Base-by-base conservation (phyloP, 2,888 invertebrate genomes). In the Patella depressa region DNA sequence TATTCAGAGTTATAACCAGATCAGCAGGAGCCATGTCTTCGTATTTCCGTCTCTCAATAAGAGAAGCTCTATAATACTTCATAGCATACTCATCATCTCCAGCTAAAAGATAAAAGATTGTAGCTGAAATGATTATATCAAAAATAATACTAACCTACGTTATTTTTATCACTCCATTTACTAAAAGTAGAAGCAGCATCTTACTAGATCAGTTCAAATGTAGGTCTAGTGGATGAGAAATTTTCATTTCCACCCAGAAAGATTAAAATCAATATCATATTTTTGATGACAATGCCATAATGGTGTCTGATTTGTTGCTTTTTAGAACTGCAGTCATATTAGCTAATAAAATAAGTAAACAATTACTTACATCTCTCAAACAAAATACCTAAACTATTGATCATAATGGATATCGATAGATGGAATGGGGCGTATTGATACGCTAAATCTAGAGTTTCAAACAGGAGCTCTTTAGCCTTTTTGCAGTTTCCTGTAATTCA, bases 381-480 rank as follows among this genome's bases (percentile, higher is more conserved):
- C 9, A 77, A 78, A 12, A 80, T 78, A 29, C 82, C 82, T 53
- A 82, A 76, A 17, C 80, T 80, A 74, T 82, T 82, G 29, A 80
- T 75, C 65, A 82, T 79, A n/a, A 80, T 72, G 17, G 80, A 72
- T 17, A 76, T 72, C 3, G 79, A 74, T 17, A 79, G 79, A 19
- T 82, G 82, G 53, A 77, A 74, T 0, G 82, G 80, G 2, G 79
- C 75, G 1, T 78, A 71, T 19, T 76, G 72, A 19, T 73, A 55
- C 14, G 79, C 78, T 45, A 79, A 14, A 9, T 76, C 75, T 53
- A 80, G 19, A 11, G 79, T 80, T n/a, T 78, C 75, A 59, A 71
- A 65, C 55, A 82, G 57, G 19, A 79, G 57, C 0, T 34, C 15
- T 53, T 80, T 76, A 14, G 80, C 74, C 45, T 74, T n/a, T 19